Evolutionary conservation across 2,113 vertebrate genomes (phyloP).

Genomic region (Neodon shergylaensis): DNA sequence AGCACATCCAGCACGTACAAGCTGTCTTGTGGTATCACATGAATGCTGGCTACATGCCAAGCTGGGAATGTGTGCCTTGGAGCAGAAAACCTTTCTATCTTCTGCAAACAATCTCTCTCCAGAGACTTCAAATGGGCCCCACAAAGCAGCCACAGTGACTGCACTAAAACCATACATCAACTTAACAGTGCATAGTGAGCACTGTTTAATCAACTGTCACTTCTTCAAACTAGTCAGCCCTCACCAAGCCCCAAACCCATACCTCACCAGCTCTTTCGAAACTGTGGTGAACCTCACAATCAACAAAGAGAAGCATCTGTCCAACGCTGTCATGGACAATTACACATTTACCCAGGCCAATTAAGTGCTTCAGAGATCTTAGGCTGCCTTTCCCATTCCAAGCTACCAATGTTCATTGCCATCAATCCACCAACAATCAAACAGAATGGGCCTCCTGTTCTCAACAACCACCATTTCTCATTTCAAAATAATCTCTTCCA

Average conservation of each 20-base stretch:
- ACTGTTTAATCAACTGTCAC: conserved; percentile 11
- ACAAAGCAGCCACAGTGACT: conserved; percentile 10
- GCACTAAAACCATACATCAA: conserved; percentile 21
- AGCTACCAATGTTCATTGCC: not conserved
- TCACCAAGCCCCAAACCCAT: not conserved
- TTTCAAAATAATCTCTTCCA: not conserved
- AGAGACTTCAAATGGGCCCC: not conserved
- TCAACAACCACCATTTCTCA: not conserved
- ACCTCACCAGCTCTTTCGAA: conserved; percentile 19
- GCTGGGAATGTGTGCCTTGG: conserved; percentile 32
- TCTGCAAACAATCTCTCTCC: conserved; percentile 41
- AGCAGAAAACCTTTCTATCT: conserved; percentile 37
- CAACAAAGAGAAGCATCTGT: conserved; percentile 8
- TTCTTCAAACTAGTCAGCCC: conserved; percentile 19
- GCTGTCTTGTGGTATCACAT: not conserved
- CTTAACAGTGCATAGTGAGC: not conserved
- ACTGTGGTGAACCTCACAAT: not conserved
- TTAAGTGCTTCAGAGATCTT: not conserved
- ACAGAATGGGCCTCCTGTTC: not conserved
- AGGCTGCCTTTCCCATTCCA: not conserved
- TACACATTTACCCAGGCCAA: not conserved
- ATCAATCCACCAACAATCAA: conserved; percentile 10
- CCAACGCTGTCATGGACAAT: not conserved
- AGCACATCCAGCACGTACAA: conserved; percentile 19
- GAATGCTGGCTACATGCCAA: conserved; percentile 38